These are phyloP conservation scores for Terebella lapidaria DNA, from an alignment of 2,888 invertebrate genomes.

Conservation along the genomic window DNA sequence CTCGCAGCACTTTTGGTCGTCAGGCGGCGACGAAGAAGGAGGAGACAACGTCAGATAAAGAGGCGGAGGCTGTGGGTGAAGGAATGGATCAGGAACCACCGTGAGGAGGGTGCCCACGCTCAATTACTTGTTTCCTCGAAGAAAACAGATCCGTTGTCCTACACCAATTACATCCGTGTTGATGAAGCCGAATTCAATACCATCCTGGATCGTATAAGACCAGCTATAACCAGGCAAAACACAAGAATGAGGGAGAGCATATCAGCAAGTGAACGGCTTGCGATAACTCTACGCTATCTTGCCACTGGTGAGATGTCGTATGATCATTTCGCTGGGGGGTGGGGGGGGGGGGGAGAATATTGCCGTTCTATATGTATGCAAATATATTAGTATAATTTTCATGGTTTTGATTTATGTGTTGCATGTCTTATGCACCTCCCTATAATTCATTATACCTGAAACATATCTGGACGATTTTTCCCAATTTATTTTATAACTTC, in stretches of 20 bases:
- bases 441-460: no score
- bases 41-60: no score
- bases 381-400: no score
- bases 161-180: neutral
- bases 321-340: neutral
- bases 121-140: neutral
- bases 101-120: neutral
- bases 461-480: no score
- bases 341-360: no score
- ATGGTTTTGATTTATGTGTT: no score
- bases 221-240: neutral
- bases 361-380: no score
- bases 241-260: neutral
- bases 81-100: neutral
- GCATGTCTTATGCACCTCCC: no score
- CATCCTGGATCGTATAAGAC: neutral
- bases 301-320: neutral
- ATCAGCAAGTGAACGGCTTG: neutral
- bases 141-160: neutral
- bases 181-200: neutral
- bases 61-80: neutral
- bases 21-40: no score
- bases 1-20: no score
- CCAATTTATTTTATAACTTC: no score
- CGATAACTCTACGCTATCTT: neutral